These are phyloP conservation scores for Erebia ligea DNA, from an alignment of 2,888 invertebrate genomes.

Conservation along the genomic window DNA sequence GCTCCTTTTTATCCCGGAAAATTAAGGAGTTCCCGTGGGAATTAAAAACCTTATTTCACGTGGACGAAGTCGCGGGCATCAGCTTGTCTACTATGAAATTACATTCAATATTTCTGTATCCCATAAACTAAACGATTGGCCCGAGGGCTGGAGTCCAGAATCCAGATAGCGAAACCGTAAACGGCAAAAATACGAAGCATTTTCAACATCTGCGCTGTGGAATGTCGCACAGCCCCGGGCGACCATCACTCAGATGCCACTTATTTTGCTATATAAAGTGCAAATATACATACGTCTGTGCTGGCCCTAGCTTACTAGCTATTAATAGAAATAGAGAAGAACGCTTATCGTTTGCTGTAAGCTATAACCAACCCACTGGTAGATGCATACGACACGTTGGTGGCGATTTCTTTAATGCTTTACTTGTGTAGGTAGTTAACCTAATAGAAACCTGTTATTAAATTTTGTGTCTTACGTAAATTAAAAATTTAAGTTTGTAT, in stretches of 20 bases:
- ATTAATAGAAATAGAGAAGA: constrained; percentile 24
- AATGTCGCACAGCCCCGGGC: constrained; percentile 39
- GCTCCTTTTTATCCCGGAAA: no score
- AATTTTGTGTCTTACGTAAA: background rate
- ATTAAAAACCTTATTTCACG: no score
- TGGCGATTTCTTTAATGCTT: constrained; percentile 12
- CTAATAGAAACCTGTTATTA: background rate
- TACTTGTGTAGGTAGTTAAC: background rate
- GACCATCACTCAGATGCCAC: constrained; percentile 28
- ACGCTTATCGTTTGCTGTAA: constrained; percentile 13
- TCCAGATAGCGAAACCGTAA: constrained; percentile 16
- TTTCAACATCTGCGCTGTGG: constrained; percentile 30
- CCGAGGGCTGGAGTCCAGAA: background rate
- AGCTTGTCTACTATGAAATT: no score
- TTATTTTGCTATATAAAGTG: constrained; percentile 20
- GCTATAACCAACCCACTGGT: constrained; percentile 9
- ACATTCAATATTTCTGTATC: background rate
- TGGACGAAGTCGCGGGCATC: no score
- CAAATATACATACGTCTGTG: constrained; percentile 15
- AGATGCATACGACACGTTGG: constrained; percentile 1
- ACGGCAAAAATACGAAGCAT: constrained; percentile 24
- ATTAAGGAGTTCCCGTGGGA: no score
- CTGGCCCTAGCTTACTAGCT: background rate
- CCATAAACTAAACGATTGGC: background rate
- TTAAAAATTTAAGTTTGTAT: no score